phyloP scores from a whole-genome alignment of 1,140 invertebrate genomes.

The Colletes latitarsis region DNA sequence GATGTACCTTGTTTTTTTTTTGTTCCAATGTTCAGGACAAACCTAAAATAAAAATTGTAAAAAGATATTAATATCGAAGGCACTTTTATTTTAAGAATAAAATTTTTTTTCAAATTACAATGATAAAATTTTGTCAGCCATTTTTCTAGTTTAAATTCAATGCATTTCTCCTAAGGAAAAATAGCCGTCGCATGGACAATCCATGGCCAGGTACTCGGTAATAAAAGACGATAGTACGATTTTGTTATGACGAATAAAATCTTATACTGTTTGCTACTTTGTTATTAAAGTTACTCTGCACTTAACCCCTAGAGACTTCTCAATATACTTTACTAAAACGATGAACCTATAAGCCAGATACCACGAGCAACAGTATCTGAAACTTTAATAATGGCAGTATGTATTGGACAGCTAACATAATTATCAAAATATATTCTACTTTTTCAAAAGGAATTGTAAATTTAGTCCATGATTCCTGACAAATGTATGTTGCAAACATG shows the following conservation, averaged over 20 bases:
- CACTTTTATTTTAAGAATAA: slow-evolving; percentile 77
- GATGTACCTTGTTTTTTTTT: background rate
- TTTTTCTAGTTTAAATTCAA: slow-evolving; percentile 51
- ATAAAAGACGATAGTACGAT: slow-evolving; percentile 67
- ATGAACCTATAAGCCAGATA: slow-evolving; percentile 40
- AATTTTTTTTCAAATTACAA: slow-evolving; percentile 71
- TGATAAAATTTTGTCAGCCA: slow-evolving; percentile 69
- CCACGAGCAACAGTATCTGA: slow-evolving; percentile 23
- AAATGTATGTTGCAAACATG: slow-evolving; percentile 5
- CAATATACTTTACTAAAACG: slow-evolving; percentile 26
- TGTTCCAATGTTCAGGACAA: background rate
- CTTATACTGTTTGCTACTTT: slow-evolving; percentile 35
- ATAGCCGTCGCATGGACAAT: slow-evolving; percentile 65
- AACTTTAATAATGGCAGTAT: slow-evolving; percentile 61
- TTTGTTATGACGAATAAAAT: slow-evolving; percentile 60
- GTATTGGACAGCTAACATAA: slow-evolving; percentile 47
- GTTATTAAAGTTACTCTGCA: slow-evolving; percentile 41
- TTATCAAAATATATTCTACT: slow-evolving; percentile 31
- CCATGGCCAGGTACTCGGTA: slow-evolving; percentile 75
- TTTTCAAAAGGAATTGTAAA: background rate
- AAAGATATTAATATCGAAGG: slow-evolving; percentile 67
- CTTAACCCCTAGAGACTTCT: slow-evolving; percentile 40
- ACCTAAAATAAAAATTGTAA: background rate
- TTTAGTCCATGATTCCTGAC: slow-evolving; percentile 12
- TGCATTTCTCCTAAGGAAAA: slow-evolving; percentile 51